Conservation (phyloP, 2,113 vertebrate species). For the Hyperoodon ampullatus region DNA sequence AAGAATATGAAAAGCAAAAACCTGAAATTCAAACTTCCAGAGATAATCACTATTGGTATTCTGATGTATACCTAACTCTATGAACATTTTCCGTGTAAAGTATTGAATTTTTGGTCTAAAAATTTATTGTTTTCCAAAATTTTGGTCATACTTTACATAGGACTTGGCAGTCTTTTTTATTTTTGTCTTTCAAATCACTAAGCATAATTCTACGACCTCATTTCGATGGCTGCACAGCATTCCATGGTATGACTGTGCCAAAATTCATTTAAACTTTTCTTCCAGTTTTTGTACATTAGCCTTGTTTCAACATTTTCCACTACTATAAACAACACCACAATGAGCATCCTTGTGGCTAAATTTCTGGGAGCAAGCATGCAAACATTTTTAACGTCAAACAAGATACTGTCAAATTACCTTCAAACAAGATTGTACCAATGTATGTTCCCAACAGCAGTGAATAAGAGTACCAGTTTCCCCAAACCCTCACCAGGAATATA, state of each 20-base stretch:
- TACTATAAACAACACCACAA: not conserved
- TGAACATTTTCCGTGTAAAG: not conserved
- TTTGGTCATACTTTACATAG: not conserved
- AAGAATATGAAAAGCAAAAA: constrained; percentile 27
- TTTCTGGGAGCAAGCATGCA: not conserved
- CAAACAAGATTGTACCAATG: not conserved
- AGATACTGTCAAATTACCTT: not conserved
- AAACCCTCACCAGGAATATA: not conserved
- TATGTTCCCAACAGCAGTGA: not conserved
- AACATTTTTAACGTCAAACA: not conserved
- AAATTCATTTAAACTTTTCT: not conserved
- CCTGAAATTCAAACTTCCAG: constrained; percentile 17
- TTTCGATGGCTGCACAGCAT: not conserved
- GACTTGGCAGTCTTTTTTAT: not conserved
- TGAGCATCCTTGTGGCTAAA: not conserved
- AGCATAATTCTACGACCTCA: not conserved
- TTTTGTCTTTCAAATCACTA: not conserved
- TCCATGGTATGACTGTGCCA: not conserved
- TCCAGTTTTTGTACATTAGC: not conserved
- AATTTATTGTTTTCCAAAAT: not conserved
- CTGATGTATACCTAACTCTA: not conserved
- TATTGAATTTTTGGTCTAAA: not conserved
- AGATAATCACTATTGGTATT: not conserved
- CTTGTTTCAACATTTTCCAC: not conserved
- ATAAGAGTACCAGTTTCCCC: not conserved